Conservation (phyloP, 2,113 vertebrate genomes). For the Nansenia antarctica region DNA sequence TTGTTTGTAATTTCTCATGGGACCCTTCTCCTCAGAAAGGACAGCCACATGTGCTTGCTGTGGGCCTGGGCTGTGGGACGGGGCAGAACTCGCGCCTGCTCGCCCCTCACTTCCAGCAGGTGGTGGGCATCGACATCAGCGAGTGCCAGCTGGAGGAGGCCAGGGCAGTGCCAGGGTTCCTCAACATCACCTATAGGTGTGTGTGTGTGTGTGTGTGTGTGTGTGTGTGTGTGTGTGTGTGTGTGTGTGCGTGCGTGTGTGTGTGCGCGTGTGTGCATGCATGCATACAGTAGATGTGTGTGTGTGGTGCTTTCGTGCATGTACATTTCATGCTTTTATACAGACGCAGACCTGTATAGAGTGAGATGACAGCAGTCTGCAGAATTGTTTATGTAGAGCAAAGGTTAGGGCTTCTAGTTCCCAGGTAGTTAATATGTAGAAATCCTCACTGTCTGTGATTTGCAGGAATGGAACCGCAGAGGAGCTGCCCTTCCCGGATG, state of each 20-base stretch:
- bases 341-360: too few relatives aligned
- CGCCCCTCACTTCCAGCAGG: slow-evolving; percentile 66
- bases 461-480: slow-evolving; percentile 76
- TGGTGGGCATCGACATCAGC: slow-evolving; percentile 73
- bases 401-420: background rate
- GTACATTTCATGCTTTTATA: background rate
- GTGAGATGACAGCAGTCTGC: background rate
- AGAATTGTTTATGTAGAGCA: background rate
- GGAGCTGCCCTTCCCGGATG: slow-evolving; percentile 70
- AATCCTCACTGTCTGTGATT: background rate
- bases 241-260: background rate
- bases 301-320: background rate
- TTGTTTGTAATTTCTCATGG: background rate
- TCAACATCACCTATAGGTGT: slow-evolving; percentile 80
- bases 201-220: background rate
- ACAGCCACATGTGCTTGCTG: slow-evolving; percentile 61
- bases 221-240: slow-evolving; percentile 5
- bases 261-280: background rate
- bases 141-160: slow-evolving; percentile 69
- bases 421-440: background rate
- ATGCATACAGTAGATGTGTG: slow-evolving; percentile 6
- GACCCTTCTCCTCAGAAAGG: slow-evolving; percentile 55
- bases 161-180: slow-evolving; percentile 34
- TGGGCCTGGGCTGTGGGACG: slow-evolving; percentile 77
- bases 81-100: slow-evolving; percentile 66